These are phyloP conservation scores for Caloenas nicobarica DNA, from an alignment of 2,113 vertebrate species.

Conservation along the genomic window DNA sequence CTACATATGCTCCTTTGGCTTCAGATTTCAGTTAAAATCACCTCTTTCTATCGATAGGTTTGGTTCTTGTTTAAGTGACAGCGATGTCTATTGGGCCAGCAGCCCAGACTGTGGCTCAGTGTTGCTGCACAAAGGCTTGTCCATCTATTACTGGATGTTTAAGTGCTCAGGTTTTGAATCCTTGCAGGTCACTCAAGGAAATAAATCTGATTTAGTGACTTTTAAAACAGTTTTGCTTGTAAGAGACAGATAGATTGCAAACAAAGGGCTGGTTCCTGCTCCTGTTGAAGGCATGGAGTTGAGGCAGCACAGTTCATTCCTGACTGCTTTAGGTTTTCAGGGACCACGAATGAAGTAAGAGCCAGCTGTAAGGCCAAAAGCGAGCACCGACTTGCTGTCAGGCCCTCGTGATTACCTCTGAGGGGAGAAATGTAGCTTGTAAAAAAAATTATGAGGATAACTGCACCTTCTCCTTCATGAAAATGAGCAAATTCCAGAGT, in stretches of 20 bases:
- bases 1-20: not conserved
- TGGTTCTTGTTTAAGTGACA: not conserved
- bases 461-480: constrained; percentile 47
- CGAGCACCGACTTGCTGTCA: constrained; percentile 35
- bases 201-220: not conserved
- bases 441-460: constrained; percentile 26
- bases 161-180: not conserved
- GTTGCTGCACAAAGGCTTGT: not conserved
- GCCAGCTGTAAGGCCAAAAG: not conserved
- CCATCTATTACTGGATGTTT: not conserved
- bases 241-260: not conserved
- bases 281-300: not conserved
- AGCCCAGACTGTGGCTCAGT: not conserved
- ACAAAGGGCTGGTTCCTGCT: constrained; percentile 7
- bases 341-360: constrained; percentile 3
- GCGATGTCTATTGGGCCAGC: not conserved
- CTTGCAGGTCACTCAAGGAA: not conserved
- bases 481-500: constrained; percentile 56
- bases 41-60: not conserved
- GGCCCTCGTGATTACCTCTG: constrained; percentile 17
- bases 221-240: not conserved
- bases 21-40: not conserved
- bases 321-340: not conserved
- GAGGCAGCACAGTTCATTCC: not conserved
- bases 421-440: constrained; percentile 8